phyloP scores from a whole-genome alignment of 2,888 invertebrate genomes.

The Rhamphomyia laevipes region DNA sequence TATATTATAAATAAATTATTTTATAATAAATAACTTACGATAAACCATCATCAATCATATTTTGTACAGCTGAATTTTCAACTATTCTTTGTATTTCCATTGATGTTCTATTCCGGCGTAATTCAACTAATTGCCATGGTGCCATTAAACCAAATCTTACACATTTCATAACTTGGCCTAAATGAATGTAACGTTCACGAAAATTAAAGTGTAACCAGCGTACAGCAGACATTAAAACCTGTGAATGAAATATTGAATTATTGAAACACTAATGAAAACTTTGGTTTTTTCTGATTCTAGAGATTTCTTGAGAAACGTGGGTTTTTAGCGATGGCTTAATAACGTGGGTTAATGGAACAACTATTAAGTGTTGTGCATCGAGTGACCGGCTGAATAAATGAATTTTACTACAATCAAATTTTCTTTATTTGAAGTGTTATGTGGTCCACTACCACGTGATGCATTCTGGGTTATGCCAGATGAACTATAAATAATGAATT shows the following conservation, averaged over 20 bases:
- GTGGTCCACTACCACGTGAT: too few relatives aligned
- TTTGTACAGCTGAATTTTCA: constrained; percentile 53
- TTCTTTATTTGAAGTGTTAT: too few relatives aligned
- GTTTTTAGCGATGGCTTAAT: too few relatives aligned
- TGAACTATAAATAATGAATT: too few relatives aligned
- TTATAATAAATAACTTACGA: constrained; percentile 44
- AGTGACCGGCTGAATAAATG: too few relatives aligned
- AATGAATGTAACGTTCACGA: constrained; percentile 44
- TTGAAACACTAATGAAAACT: background rate
- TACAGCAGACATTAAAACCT: constrained; percentile 68
- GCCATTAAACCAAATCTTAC: constrained; percentile 68
- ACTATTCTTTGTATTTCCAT: constrained; percentile 59
- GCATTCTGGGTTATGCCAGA: too few relatives aligned
- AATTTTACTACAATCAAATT: too few relatives aligned
- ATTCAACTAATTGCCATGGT: constrained; percentile 68
- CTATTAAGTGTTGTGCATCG: too few relatives aligned
- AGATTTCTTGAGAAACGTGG: too few relatives aligned
- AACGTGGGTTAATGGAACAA: background rate
- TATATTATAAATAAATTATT: background rate
- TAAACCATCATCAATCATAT: constrained; percentile 68
- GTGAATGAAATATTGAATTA: background rate
- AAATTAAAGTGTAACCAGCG: constrained; percentile 67
- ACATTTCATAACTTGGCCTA: constrained; percentile 53
- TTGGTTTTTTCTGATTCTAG: too few relatives aligned
- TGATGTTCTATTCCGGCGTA: constrained; percentile 61